Evolutionary conservation across 92 coral and sea anemone genomes (phyloP), one percentile per base, ranked within the genome.

Genomic region (Blastomussa wellsi): DNA sequence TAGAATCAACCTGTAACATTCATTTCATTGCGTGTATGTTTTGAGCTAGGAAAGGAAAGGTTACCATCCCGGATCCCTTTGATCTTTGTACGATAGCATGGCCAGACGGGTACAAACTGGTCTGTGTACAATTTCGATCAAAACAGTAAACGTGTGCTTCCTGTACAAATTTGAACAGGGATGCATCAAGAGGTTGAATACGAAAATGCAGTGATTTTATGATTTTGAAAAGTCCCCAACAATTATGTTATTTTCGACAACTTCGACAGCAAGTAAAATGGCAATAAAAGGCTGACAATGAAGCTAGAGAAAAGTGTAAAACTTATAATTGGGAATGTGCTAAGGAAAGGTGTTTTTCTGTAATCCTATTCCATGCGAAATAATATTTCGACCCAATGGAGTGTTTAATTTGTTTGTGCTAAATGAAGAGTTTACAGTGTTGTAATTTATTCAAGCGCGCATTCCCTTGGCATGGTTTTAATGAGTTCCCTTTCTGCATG

Each of bases 331-430:
- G 81, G 36, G 24, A 31, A 29, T 75, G 49, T 5, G 31, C 17
- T 5, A 16, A 24, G 38, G 24, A 31, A 75, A 49, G 38, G n/a
- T 22, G 17, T 62, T 62, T 62, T 28, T 28, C 31, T 35, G 32
- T 35, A 52, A 20, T 52, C 7, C 36, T 36, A 49, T 38, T 52
- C 65, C 2, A 22, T 11, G 33, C 68, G 24, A 51, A 12, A 62
- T 62, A 29, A 62, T 28, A 62, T 62, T 62, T 62, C 68, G 15
- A 62, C 35, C 68, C 68, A 29, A 28, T 62, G 35, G 68, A 62
- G 68, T 62, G 68, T 51, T 51, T 28, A 62, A n/a, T n/a, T n/a
- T n/a, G n/a, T n/a, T 62, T 62, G 68, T 62, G 68, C 68, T 28
- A 28, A 60, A 62, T 57, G 22, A 62, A 62, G 33, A 62, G 57